Evolutionary conservation across 2,888 invertebrate genomes (phyloP), one percentile per base, ranked within the genome.

Genomic region (Pseudoips prasinana): DNA sequence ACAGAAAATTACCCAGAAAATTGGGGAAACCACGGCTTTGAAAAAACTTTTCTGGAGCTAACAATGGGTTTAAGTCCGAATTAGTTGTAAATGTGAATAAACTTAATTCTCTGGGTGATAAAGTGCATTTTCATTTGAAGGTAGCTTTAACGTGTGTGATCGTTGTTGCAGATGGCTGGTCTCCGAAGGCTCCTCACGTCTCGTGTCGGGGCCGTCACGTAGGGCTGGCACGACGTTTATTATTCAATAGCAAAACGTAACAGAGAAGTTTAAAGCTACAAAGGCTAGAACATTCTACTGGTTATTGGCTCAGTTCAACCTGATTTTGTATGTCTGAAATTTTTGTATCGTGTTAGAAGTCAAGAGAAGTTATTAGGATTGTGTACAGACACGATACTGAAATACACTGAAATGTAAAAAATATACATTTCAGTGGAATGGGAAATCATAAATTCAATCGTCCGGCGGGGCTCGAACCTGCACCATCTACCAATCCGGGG

Each of bases 221-320:
- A 69, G 59, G 61, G 58, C 55, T 63, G 65, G 61, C 70, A 52
- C 65, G 61, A 65, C 77, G 76, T 78, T 79, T 78, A 78, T 78
- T 79, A 80, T 80, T 77, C 76, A 79, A 75, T 78, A 75, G 69
- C 71, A 69, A 72, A 74, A 74, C 70, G 74, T 79, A 74, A 74
- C 75, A 72, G 70, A 71, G 69, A 68, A 73, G 73, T 75, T 73
- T 68, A 57, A 58, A 52, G 43, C 44, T 46, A 48, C 39, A 41
- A 30, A 30, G 35, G 29, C 31, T 33, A 46, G 44, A 51, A 51
- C 50, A 39, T 43, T 58, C 47, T 51, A 45, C 42, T 38, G 42
- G n/a, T 29, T 44, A 48, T 39, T 32, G 39, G 44, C 45, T 46
- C 39, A 24, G 40, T 50, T 28, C 33, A 43, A 44, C 40, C 47